Percentiles rank a stretch among this genome's conserved stretches.
Evolutionary conservation across 37 sponge, comb jelly and placozoan genomes (phyloP).

Genomic region (Tethya wilhelma): DNA sequence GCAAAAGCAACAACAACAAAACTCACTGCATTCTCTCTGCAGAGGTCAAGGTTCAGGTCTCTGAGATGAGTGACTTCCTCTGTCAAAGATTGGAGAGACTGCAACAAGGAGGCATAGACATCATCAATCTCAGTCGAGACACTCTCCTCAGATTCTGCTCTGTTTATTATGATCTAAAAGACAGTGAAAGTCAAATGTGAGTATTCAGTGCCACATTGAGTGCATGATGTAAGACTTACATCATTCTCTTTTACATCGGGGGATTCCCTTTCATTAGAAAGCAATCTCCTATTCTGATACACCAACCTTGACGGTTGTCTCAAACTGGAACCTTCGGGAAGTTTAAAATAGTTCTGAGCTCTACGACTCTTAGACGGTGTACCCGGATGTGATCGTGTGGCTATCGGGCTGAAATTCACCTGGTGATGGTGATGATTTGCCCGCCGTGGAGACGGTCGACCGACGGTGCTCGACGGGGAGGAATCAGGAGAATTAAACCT

Average conservation of each 20-base stretch:
- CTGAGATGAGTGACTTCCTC: conserved; percentile 26
- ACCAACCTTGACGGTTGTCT: neutral
- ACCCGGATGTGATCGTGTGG: neutral
- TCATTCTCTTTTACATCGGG: neutral
- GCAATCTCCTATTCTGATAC: neutral
- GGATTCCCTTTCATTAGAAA: neutral
- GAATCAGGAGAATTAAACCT: neutral
- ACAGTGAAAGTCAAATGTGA: neutral
- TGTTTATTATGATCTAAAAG: neutral
- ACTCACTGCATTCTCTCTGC: conserved; percentile 56
- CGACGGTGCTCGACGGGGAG: neutral
- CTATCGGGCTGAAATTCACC: neutral
- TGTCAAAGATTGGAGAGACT: conserved; percentile 42
- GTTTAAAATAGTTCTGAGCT: neutral
- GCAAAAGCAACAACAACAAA: too few relatives aligned
- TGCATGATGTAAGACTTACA: neutral
- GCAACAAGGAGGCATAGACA: conserved; percentile 29
- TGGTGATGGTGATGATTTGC: neutral
- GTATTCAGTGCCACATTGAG: neutral
- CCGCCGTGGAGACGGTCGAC: neutral
- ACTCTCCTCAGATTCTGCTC: conserved; percentile 27
- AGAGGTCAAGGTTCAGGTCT: conserved; percentile 28
- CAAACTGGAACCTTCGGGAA: neutral
- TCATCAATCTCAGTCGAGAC: conserved; percentile 13
- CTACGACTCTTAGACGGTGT: conserved; percentile 1